Evolutionary conservation across 2,888 invertebrate species (phyloP).

Genomic region (Hedya salicella): DNA sequence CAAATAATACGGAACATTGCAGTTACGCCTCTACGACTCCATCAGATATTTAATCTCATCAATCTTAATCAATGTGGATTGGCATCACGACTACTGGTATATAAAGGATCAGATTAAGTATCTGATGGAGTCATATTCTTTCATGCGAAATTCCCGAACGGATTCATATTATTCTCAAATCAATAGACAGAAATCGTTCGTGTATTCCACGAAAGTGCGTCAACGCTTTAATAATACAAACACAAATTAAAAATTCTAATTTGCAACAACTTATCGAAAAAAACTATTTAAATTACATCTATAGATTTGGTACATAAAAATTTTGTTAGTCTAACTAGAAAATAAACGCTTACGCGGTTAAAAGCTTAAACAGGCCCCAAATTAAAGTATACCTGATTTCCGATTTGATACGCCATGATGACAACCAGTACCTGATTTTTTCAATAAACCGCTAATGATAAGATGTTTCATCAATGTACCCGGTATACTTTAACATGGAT

Average conservation of each 20-base stretch:
- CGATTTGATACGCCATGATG: not conserved
- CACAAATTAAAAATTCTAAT: constrained; percentile 80
- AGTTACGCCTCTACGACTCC: not conserved
- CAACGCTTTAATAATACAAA: constrained; percentile 72
- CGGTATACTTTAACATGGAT: constrained; percentile 54
- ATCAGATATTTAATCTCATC: not conserved
- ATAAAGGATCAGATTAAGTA: not conserved
- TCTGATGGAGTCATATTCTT: constrained; percentile 10
- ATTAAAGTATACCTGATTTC: constrained; percentile 16
- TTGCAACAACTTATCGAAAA: constrained; percentile 78
- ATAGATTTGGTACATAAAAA: constrained; percentile 83
- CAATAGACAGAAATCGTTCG: not conserved
- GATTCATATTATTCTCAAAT: not conserved
- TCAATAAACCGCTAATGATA: not conserved
- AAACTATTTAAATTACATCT: constrained; percentile 77
- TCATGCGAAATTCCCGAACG: not conserved
- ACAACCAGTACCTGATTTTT: not conserved
- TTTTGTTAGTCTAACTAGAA: constrained; percentile 82
- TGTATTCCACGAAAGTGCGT: constrained; percentile 3
- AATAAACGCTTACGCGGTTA: constrained; percentile 66
- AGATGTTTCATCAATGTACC: not conserved
- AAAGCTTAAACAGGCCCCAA: constrained; percentile 43
- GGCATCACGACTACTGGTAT: not conserved
- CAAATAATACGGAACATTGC: constrained; percentile 56
- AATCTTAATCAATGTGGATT: not conserved